Evolutionary conservation across 2,888 invertebrate species (phyloP).

Genomic region (Liodrosophila aerea): DNA sequence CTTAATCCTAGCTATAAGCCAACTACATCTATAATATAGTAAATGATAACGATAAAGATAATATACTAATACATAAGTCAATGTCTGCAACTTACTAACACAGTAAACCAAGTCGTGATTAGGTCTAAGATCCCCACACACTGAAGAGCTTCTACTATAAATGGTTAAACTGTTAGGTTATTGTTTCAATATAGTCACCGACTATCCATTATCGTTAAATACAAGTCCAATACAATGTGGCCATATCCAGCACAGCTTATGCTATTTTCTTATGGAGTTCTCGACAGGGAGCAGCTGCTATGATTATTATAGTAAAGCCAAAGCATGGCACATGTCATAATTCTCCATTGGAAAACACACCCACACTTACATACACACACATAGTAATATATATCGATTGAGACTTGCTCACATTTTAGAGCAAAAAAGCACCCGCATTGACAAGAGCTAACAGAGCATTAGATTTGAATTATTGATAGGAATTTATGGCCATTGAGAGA

Average conservation of each 20-base stretch:
- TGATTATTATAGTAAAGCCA: conserved; percentile 44
- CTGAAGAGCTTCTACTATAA: conserved; percentile 67
- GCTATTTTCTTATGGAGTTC: conserved; percentile 6
- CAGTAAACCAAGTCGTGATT: conserved; percentile 60
- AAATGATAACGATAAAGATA: conserved; percentile 6
- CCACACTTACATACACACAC: conserved; percentile 10
- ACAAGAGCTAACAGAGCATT: conserved; percentile 33
- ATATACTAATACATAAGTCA: conserved; percentile 5
- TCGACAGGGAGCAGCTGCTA: conserved; percentile 29
- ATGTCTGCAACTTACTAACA: conserved; percentile 13
- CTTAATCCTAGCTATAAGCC: conserved; percentile 51
- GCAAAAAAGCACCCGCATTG: conserved; percentile 1
- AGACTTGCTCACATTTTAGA: conserved; percentile 18
- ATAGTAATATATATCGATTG: conserved; percentile 14
- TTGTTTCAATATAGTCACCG: conserved; percentile 42
- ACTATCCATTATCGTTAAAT: conserved; percentile 11
- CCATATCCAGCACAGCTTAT: conserved; percentile 5
- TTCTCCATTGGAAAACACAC: conserved; percentile 31
- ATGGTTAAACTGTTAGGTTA: conserved; percentile 50
- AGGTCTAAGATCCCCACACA: conserved; percentile 70
- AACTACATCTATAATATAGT: conserved; percentile 14
- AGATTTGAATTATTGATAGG: conserved; percentile 66
- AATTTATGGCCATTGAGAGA: conserved; percentile 62
- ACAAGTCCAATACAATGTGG: conserved; percentile 11
- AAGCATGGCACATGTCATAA: conserved; percentile 38